Base-by-base conservation (phyloP, 2,888 invertebrate genomes). In the Rambutsinella grinnellia region DNA sequence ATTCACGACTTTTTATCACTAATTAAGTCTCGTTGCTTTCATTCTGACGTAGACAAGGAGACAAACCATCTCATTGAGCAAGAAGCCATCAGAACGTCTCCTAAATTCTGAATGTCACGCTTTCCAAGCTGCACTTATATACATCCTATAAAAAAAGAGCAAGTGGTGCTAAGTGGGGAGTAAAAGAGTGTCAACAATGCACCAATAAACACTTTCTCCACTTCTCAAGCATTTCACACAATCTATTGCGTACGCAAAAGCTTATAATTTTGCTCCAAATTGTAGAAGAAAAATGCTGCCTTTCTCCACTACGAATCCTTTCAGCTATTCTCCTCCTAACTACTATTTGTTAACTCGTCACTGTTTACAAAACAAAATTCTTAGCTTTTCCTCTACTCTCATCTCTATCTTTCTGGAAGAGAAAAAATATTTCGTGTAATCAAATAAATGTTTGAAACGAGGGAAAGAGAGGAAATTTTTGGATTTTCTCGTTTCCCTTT, bases 21-120 rank as follows among this genome's bases (percentile, higher is more conserved):
- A 75, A 75, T 75, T 75, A 75, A 75, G 74, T 75, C 74, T 75
- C 56, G 74, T 75, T 60, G 54, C 61, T 54, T 67, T 75, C 62
- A 49, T 61, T 10, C 26, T 54, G 26, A 65, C 44, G 36, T 13
- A 36, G 36, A 36, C 36, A 36, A 36, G 36, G 6, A 36, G 36
- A 36, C 36, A 36, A 36, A 13, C 5, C 13, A 36, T 36, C 36
- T 36, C n/a, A n/a, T n/a, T n/a, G n/a, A n/a, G 36, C 13, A 36
- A 36, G 6, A 36, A 36, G 13, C 36, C 36, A 36, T 36, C n/a
- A 36, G 13, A 36, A 36, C 13, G 36, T 36, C 36, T 26, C 27
- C 56, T 26, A 49, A 49, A n/a, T 5, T 49, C 5, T 13, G 51
- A 49, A 49, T 49, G n/a, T 49, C 51, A n/a, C 19, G n/a, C 19